These are phyloP conservation scores for Chunga burmeisteri DNA, from an alignment of 2,113 vertebrate species.

Conservation along the genomic window DNA sequence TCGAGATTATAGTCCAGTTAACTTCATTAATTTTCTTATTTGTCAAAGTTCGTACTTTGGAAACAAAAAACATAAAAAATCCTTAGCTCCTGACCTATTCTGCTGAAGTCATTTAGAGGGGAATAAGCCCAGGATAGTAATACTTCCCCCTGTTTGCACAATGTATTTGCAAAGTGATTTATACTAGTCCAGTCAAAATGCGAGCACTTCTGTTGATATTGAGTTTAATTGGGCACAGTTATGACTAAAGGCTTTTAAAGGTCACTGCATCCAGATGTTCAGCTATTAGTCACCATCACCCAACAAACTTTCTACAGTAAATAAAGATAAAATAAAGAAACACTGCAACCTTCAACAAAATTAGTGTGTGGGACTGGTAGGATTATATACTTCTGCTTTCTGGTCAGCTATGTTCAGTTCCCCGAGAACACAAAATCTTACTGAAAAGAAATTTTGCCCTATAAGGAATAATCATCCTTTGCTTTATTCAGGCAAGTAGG, in stretches of 20 bases:
- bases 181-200: constrained; percentile 72
- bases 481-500: background rate
- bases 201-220: constrained; percentile 76
- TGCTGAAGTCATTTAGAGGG: constrained; percentile 27
- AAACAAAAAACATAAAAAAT: constrained; percentile 4
- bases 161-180: constrained; percentile 70
- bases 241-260: constrained; percentile 79
- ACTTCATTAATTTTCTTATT: constrained; percentile 39
- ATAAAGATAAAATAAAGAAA: constrained; percentile 81
- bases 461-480: background rate
- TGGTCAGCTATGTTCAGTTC: constrained; percentile 50
- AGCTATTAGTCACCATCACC: constrained; percentile 79
- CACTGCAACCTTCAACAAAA: constrained; percentile 69
- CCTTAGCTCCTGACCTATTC: constrained; percentile 23
- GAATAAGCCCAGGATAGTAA: constrained; percentile 43
- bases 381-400: constrained; percentile 73
- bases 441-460: constrained; percentile 58
- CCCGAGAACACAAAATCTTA: constrained; percentile 29
- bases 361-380: constrained; percentile 68
- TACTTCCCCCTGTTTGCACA: constrained; percentile 52
- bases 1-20: background rate
- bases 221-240: constrained; percentile 77
- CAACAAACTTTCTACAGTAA: constrained; percentile 78
- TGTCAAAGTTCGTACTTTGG: background rate
- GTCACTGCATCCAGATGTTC: constrained; percentile 80